Evolutionary conservation across 53 echinoderm and acorn worm genomes (phyloP), one percentile per base, ranked within the genome.

Genomic region (Luidia sarsii): DNA sequence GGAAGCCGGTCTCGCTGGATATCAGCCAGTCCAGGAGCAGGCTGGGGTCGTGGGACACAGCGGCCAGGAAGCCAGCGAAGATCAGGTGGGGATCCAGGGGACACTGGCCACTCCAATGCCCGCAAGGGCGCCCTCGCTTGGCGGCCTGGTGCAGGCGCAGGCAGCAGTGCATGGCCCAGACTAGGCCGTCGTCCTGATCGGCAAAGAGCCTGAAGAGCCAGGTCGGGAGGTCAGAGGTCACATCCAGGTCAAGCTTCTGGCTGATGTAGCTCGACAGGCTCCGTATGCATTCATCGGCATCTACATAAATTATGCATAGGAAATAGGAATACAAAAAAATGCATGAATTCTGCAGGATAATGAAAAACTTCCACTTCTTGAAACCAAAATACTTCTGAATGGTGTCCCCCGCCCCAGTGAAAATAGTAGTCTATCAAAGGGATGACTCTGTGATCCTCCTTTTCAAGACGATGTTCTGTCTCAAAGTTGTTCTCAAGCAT

Each of bases 11-110:
- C 68, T 96, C 96, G 14, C 67, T 64, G 10, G 96, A 96, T 62
- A 96, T 96, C 48, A 96, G 80, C 63, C 87, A 74, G 60, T 96
- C 96, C 21, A 96, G 74, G 3, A 93, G 57, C 10, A 96, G 70
- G 41, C 90, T 93, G 34, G 91, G 92, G 56, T 96, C 96, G 77
- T 82, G 83, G 27, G 88, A 56, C 31, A 93, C 66, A 2, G 71
- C 62, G 67, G 83, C 67, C 67, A 96, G 53, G 57, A 93, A 90
- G 23, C 50, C 51, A 16, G 48, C 11, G 63, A 96, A 96, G 35
- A 96, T 46, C 18, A 43, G 34, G 80, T 93, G 93, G 35, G 96
- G 90, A 68, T 92, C 57, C 1, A 86, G 54, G 43, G 33, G 37
- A n/a, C n/a, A n/a, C n/a, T n/a, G n/a, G n/a, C n/a, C n/a, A n/a